phyloP scores from a whole-genome alignment of 2,888 invertebrate species.

The Branchipolynoe longqiensis region DNA sequence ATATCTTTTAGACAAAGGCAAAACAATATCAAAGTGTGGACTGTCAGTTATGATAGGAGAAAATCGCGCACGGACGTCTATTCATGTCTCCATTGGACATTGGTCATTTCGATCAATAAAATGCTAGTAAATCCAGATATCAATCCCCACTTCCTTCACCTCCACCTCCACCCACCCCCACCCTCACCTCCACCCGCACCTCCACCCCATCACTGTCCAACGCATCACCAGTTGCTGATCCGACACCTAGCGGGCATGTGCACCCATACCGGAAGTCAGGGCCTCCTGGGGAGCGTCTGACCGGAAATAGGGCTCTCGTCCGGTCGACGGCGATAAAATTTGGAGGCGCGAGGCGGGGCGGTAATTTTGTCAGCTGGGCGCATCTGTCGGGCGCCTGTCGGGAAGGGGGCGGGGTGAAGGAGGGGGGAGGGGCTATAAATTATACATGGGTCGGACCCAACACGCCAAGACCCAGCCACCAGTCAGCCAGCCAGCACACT shows the following conservation, averaged over 20 bases:
- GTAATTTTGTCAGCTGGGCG: constrained; percentile 30
- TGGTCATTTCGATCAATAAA: neutral
- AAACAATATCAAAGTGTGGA: too few species aligned
- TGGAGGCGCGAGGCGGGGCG: constrained; percentile 15
- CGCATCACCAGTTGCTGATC: constrained; percentile 22
- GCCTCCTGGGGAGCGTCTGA: neutral
- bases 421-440: neutral
- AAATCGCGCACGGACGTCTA: too few species aligned
- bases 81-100: too few species aligned
- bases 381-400: neutral
- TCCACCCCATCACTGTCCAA: neutral
- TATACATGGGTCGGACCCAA: constrained; percentile 21
- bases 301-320: constrained; percentile 43
- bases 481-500: neutral
- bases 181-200: neutral
- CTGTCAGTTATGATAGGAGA: too few species aligned
- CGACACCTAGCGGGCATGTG: constrained; percentile 39
- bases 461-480: constrained; percentile 20
- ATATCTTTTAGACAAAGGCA: too few species aligned
- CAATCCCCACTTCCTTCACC: neutral
- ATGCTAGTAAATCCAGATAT: neutral
- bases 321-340: constrained; percentile 32
- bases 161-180: neutral
- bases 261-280: constrained; percentile 24
- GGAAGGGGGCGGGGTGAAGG: neutral